Base-by-base conservation (phyloP, 2,113 vertebrate genomes). In the Rhinichthys klamathensis region DNA sequence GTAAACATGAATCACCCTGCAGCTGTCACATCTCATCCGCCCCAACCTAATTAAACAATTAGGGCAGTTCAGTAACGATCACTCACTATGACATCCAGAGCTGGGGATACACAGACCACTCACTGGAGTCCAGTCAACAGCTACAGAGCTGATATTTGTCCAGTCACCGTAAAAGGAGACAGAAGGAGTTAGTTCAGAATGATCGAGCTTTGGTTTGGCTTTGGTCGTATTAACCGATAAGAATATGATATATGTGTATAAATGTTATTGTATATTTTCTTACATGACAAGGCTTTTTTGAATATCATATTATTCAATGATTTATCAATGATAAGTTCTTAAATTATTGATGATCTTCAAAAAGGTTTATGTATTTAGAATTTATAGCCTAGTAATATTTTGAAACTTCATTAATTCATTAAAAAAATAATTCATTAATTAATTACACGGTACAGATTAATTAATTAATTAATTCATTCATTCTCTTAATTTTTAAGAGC, bases 41-140 rank as follows among this genome's bases (percentile, higher is more conserved):
- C 89, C 82, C 86, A 90, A 87, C 89, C 90, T 90, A 91, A 93
- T 93, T 93, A 92, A 92, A 92, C 92, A 94, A 94, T 94, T 92
- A 93, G 90, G 92, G 84, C 89, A 90, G 89, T 92, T 92, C 88
- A 91, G 91, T 91, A 91, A 91, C 89, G 89, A 90, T 92, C 87
- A 89, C 65, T 93, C 88, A 92, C 87, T 54, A 30, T 91, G 83
- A 88, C 32, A 91, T 78, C 88, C 89, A 90, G 90, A 90, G 92
- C 88, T 80, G 82, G 84, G 86, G 89, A 82, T 88, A 89, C 90
- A 61, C 32, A 78, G 87, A 38, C 54, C 70, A 54, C 73, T 69
- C 80, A 73, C 73, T 82, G 61, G 76, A 69, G 67, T 27, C 65
- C 73, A 67, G 25, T 51, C 38, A 61, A 77, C 41, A 32, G 72